Evolutionary conservation across 2,797 vertebrate genomes (phyloP).

Genomic region (Falco cherrug): DNA sequence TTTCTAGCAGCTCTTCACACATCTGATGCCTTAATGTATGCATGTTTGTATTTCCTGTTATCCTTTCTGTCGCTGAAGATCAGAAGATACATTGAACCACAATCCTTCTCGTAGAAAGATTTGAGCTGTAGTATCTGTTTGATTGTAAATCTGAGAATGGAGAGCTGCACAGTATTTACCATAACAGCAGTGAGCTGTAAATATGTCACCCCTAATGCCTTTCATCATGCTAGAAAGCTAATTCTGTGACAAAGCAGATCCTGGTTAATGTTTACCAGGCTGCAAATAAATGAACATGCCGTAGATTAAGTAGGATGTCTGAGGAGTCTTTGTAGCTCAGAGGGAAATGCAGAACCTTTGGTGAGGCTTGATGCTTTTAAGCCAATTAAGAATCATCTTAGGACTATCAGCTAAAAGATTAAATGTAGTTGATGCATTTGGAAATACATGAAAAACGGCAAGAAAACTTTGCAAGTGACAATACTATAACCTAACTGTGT

Average conservation of each 20-base stretch:
- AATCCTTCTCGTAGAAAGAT: background rate
- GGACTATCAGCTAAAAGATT: background rate
- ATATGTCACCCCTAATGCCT: background rate
- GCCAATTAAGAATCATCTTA: background rate
- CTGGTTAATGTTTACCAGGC: background rate
- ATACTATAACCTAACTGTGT: background rate
- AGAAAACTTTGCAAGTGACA: background rate
- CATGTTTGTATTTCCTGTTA: background rate
- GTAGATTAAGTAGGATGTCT: background rate
- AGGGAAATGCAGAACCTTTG: background rate
- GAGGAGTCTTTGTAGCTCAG: background rate
- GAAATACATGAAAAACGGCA: background rate
- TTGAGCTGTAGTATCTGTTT: background rate
- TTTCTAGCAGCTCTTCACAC: slow-evolving; percentile 14
- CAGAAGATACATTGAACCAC: background rate
- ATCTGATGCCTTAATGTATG: slow-evolving; percentile 12
- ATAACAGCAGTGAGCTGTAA: background rate
- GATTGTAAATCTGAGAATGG: background rate
- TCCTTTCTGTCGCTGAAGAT: background rate
- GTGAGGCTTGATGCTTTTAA: background rate
- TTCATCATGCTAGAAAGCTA: background rate
- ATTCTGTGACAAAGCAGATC: background rate
- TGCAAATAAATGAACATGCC: background rate
- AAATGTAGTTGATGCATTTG: background rate
- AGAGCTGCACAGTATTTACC: background rate